Base-by-base conservation (phyloP, 2,888 invertebrate species). In the Eutolmus rufibarbis region DNA sequence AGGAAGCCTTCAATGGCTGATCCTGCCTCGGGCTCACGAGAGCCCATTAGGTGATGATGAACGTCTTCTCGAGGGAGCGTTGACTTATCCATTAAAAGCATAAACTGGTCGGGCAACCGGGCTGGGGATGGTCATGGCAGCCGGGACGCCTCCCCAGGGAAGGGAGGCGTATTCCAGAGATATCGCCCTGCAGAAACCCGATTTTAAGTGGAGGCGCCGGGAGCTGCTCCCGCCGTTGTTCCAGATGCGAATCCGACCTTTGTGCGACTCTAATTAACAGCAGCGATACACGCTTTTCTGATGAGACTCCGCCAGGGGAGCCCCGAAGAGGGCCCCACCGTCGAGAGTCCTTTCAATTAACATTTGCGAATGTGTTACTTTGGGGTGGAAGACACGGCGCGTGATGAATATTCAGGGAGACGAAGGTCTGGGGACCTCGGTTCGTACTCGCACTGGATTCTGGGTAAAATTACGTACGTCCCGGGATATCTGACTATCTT, bases 1-100 rank as follows among this genome's bases (percentile, higher is more conserved):
- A 76, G 34, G 76, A 76, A 76, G 37, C 37, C 37, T 76, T 76
- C 76, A 76, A 76, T 76, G 37, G 76, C 37, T 76, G 76, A 76
- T 76, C 76, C 37, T 37, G 76, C 76, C 37, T 3, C 31, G 76
- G 34, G 37, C 19, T 34, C 37, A 8, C 37, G n/a, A 37, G 34
- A 16, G 34, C 34, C 34, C 76, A 76, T 76, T 76, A 76, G 76
- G 76, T 19, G 37, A 76, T 76, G 76, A 76, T 76, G 34, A 76
- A 76, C 37, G 19, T 37, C 37, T 76, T 76, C 76, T 37, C 37
- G 34, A 76, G 76, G 76, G 76, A 76, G n/a, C 19, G 76, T 37
- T 76, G 76, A 76, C 76, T 76, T 76, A 34, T 76, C 76, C 76
- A 76, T 76, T 76, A 76, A 76, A 76, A 76, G 76, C 76, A 34